phyloP scores from a whole-genome alignment of 2,113 vertebrate genomes.

The Mandrillus leucophaeus region DNA sequence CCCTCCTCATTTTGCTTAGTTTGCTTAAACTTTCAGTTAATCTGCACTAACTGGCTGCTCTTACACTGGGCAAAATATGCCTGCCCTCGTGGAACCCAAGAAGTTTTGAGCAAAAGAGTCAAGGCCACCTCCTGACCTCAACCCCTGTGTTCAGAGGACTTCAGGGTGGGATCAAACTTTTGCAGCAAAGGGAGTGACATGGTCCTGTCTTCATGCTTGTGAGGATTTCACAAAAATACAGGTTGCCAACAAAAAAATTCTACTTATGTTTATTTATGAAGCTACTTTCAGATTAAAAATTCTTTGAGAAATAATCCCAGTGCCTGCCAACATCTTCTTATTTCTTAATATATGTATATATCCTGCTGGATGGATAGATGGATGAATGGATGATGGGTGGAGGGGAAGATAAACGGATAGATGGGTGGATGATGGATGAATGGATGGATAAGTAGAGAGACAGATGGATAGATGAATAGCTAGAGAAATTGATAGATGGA shows the following conservation, averaged over 20 bases:
- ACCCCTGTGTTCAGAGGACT: not conserved
- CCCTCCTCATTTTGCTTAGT: fast-evolving
- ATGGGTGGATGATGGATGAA: not conserved
- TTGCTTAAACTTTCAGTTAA: no score
- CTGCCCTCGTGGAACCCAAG: not conserved
- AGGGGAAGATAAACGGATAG: not conserved
- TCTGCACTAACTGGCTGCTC: no score
- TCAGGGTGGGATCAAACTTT: fast-evolving
- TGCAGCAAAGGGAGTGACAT: fast-evolving
- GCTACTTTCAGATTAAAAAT: not conserved
- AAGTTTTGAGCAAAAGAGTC: not conserved
- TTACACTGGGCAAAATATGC: fast-evolving
- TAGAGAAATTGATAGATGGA: fast-evolving
- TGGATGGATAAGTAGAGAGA: no score
- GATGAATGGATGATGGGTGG: not conserved
- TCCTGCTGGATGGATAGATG: not conserved
- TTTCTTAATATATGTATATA: not conserved
- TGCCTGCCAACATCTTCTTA: not conserved
- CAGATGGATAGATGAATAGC: no score
- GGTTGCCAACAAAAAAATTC: not conserved
- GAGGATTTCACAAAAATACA: not conserved
- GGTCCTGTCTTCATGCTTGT: fast-evolving
- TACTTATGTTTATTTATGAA: fast-evolving
- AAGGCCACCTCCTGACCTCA: fast-evolving
- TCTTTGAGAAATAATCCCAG: not conserved